Evolutionary conservation across 64 coral and sea anemone genomes (phyloP).

Genomic region (Pocillopora damicornis): DNA sequence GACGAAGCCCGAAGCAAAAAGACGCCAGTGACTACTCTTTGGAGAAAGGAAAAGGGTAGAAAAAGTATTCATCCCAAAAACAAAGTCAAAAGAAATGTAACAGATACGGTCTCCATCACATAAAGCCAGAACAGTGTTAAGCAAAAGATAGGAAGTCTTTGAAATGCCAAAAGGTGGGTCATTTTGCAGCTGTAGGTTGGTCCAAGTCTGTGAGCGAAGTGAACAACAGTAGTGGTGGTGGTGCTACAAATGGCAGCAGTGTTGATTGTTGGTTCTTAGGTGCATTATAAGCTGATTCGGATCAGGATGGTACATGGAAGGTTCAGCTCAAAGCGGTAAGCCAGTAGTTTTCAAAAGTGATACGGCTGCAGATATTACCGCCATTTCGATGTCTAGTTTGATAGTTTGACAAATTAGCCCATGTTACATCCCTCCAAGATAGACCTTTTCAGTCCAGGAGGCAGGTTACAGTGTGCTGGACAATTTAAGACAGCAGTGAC

Average conservation of each 20-base stretch:
- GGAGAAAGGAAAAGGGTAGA: not conserved
- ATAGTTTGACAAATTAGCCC: not conserved
- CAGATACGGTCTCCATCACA: not conserved
- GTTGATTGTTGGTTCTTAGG: not conserved
- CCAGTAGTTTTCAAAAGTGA: slow-evolving; percentile 2
- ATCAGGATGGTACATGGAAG: slow-evolving; percentile 5
- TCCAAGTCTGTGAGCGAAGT: not conserved
- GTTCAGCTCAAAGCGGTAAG: not conserved
- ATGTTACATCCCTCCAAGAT: not conserved
- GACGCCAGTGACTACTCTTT: not conserved
- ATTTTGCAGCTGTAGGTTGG: slow-evolving; percentile 21
- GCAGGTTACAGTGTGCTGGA: not conserved
- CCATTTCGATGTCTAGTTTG: not conserved
- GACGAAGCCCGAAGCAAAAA: not conserved
- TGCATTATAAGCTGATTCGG: not conserved
- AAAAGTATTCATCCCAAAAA: no score
- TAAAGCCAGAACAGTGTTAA: not conserved
- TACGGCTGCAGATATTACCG: slow-evolving; percentile 15
- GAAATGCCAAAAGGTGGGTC: not conserved
- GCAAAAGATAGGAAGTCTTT: slow-evolving; percentile 17
- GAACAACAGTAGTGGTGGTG: not conserved
- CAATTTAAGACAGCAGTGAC: not conserved
- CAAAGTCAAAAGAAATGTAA: not conserved
- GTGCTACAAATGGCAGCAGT: not conserved
- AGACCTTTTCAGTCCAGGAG: slow-evolving; percentile 13